Evolutionary conservation across 1,140 invertebrate genomes (phyloP), one percentile per base, ranked within the genome.

Genomic region (Orchestia grillus): DNA sequence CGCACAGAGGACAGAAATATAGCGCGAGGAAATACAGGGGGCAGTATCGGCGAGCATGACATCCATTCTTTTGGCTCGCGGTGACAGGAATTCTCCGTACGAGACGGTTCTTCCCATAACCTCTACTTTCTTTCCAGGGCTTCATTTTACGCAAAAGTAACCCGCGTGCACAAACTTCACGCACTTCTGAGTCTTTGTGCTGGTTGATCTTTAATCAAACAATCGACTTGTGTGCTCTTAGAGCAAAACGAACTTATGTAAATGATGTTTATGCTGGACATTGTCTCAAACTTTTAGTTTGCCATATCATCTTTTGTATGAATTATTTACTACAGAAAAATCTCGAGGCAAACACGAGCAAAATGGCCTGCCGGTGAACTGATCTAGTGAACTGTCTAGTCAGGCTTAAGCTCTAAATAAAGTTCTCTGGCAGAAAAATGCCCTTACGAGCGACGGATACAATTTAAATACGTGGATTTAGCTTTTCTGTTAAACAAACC

Each of bases 1-100:
- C 11, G 62, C 11, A 3, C 15, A 28, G 62, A 77, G 28, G 62
- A 77, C 62, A 77, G 62, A 77, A 77, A 77, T 77, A 77, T 77
- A 77, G 62, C 62, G 62, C 62, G 62, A 77, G 62, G 62, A 77
- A 77, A 77, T 77, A 77, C 62, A 77, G 62, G 62, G 15, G 36
- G 62, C 62, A 36, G 62, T 77, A 77, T 77, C 28, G 62, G 62
- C 62, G 62, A 77, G 62, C 62, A 77, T 77, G 62, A 77, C 62
- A 77, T 77, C 62, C 62, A 77, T 77, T 77, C 62, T 77, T 77
- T 77, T 77, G 62, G 62, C 62, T 77, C 62, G 62, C 62, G 62
- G 62, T 77, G 62, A 77, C 62, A 77, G 62, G 62, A 77, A 77
- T 77, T 77, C 62, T 77, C 62, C 62, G 62, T 77, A 77, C 62